A percentile compares a stretch with the other conserved stretches of the same genome.
Evolutionary conservation across 2,797 vertebrate genomes (phyloP).

Genomic region (Sphenopsis melanotis): DNA sequence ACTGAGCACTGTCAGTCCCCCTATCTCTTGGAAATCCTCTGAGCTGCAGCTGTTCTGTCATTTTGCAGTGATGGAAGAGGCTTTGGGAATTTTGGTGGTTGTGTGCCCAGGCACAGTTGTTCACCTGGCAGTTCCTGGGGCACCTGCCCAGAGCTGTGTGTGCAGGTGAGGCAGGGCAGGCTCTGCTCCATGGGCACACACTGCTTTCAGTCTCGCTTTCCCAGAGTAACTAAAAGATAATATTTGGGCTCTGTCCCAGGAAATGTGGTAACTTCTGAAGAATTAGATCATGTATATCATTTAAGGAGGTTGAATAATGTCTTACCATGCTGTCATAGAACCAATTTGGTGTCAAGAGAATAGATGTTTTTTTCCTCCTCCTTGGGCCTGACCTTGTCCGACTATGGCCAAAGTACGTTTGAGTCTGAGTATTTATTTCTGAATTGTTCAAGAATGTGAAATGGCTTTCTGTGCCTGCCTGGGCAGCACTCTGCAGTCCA

Average conservation of each 20-base stretch:
- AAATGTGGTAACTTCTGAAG: neutral
- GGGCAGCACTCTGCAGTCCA: neutral
- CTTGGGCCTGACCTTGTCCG: neutral
- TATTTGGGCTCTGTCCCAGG: neutral
- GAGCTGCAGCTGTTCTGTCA: accelerated
- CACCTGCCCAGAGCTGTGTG: neutral
- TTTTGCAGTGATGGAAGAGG: neutral
- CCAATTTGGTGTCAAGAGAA: neutral
- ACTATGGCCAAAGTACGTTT: neutral
- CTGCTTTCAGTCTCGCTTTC: neutral
- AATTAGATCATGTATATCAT: neutral
- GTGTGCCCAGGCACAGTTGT: neutral
- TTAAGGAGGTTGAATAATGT: neutral
- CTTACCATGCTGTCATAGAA: neutral
- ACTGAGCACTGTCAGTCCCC: neutral
- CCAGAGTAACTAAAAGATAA: neutral
- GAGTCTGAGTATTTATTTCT: neutral
- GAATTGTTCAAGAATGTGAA: neutral
- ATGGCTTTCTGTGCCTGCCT: neutral
- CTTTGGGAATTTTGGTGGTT: neutral
- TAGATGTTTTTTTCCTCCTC: neutral
- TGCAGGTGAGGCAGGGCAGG: neutral
- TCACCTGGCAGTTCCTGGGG: neutral
- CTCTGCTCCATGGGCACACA: accelerated
- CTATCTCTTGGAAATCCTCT: neutral